These are phyloP conservation scores for Oplegnathus fasciatus DNA, from an alignment of 2,113 vertebrate species.

Conservation along the genomic window DNA sequence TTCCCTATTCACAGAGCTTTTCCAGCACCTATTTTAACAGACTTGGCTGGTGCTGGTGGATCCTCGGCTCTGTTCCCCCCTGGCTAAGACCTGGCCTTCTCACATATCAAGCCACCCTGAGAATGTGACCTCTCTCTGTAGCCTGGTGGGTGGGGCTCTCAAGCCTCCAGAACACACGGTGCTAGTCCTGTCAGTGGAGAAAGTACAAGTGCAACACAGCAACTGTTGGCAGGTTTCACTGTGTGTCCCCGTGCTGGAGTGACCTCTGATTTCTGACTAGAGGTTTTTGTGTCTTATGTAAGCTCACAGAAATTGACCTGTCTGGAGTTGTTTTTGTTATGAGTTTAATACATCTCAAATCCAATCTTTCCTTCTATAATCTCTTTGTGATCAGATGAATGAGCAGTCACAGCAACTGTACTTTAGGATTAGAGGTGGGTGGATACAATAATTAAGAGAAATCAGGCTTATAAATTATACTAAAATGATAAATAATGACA, in stretches of 20 bases:
- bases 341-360: neutral
- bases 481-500: neutral
- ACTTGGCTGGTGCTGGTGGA: slow-evolving; percentile 64
- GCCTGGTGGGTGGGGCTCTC: slow-evolving; percentile 62
- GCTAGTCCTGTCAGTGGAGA: slow-evolving; percentile 59
- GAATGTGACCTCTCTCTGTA: slow-evolving; percentile 81
- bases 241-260: slow-evolving; percentile 18
- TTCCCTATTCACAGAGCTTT: slow-evolving; percentile 35
- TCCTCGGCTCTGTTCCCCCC: slow-evolving; percentile 46
- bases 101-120: slow-evolving; percentile 83
- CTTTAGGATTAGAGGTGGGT: neutral
- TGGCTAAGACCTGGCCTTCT: slow-evolving; percentile 83
- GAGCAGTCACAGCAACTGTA: slow-evolving; percentile 6
- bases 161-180: slow-evolving; percentile 67
- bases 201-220: slow-evolving; percentile 57
- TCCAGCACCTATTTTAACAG: slow-evolving; percentile 78
- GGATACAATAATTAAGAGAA: neutral
- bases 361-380: neutral
- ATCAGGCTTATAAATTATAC: neutral
- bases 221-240: slow-evolving; percentile 64
- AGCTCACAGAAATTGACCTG: slow-evolving; percentile 10
- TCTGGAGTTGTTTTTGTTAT: slow-evolving; percentile 19
- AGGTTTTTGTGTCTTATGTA: slow-evolving; percentile 23
- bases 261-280: slow-evolving; percentile 51
- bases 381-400: neutral